Evolutionary conservation across 1,140 invertebrate genomes (phyloP).

Genomic region (Zaprionus ghesquierei): DNA sequence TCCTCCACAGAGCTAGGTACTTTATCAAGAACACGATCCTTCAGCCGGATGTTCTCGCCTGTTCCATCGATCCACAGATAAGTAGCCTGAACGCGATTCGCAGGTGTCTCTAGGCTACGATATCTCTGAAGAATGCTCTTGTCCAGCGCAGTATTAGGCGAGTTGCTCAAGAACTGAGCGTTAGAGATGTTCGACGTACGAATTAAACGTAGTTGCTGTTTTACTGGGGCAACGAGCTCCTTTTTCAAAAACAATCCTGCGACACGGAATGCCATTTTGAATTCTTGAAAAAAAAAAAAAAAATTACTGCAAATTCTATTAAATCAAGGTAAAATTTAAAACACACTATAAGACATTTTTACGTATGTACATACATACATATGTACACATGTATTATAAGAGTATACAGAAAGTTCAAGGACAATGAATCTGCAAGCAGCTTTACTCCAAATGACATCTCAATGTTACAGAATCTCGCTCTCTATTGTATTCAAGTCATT

Average conservation of each 20-base stretch:
- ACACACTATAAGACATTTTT: neutral
- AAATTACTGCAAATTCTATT: slow-evolving; percentile 41
- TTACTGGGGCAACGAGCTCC: slow-evolving; percentile 53
- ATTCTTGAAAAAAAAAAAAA: slow-evolving; percentile 37
- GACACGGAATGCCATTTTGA: slow-evolving; percentile 75
- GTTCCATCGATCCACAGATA: slow-evolving; percentile 98
- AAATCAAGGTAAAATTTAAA: neutral
- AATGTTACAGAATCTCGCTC: slow-evolving; percentile 25
- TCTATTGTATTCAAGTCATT: neutral
- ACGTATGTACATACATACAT: neutral
- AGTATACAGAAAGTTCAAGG: slow-evolving; percentile 31
- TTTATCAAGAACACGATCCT: slow-evolving; percentile 92
- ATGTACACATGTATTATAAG: neutral
- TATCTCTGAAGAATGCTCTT: slow-evolving; percentile 89
- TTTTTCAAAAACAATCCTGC: slow-evolving; percentile 77
- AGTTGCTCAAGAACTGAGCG: slow-evolving; percentile 84
- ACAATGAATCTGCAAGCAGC: neutral
- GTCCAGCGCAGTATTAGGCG: slow-evolving; percentile 88
- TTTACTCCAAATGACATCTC: slow-evolving; percentile 24
- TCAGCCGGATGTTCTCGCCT: slow-evolving; percentile 92
- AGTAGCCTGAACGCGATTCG: slow-evolving; percentile 89
- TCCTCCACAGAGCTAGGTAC: slow-evolving; percentile 88
- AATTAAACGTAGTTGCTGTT: slow-evolving; percentile 59
- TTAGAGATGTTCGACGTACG: slow-evolving; percentile 24
- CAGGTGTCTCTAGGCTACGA: slow-evolving; percentile 87